Evolutionary conservation across 35 echinoderm and acorn worm species (phyloP), one percentile per base, ranked within the genome.

Genomic region (Ptychodera flava): DNA sequence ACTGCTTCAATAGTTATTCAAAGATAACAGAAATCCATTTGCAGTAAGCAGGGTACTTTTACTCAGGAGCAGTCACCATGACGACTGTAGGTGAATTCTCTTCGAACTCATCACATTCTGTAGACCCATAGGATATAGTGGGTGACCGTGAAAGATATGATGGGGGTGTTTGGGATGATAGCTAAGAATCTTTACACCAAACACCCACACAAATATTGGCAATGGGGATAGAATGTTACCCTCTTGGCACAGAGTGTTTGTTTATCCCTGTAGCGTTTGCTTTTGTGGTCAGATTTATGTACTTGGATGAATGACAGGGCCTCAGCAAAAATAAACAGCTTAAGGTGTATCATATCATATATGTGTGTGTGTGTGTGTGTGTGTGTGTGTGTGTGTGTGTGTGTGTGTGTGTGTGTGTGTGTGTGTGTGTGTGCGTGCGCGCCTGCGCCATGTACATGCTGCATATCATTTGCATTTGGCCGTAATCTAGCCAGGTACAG

Each of bases 391-490:
- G 31, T 81, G 80, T 81, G 31, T 81, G 80, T 16, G 80, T 81
- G 80, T 81, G 80, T 81, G 15, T 81, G 80, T n/a, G n/a, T n/a
- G n/a, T 81, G 80, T 81, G 80, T 81, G 80, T 31, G 15, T 81
- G 80, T 81, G 80, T 15, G 15, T 81, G 80, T 81, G 80, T 81
- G 80, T 81, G 15, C 33, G 80, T 81, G 80, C 33, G 15, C 1
- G 27, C 29, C 78, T 28, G n/a, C 64, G 35, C 34, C 15, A 27
- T 38, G n/a, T 33, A 76, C 32, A 36, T 64, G 32, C 22, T 6
- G n/a, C 15, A 79, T 31, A 16, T 32, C 33, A 32, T 22, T 76
- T 6, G 33, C 85, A 33, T 86, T 75, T 30, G 34, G 85, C 16
- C 22, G 34, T n/a, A n/a, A n/a, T n/a, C n/a, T n/a, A n/a, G n/a